Conservation (phyloP, 2,888 invertebrate species). For the Brachylomia viminalis region DNA sequence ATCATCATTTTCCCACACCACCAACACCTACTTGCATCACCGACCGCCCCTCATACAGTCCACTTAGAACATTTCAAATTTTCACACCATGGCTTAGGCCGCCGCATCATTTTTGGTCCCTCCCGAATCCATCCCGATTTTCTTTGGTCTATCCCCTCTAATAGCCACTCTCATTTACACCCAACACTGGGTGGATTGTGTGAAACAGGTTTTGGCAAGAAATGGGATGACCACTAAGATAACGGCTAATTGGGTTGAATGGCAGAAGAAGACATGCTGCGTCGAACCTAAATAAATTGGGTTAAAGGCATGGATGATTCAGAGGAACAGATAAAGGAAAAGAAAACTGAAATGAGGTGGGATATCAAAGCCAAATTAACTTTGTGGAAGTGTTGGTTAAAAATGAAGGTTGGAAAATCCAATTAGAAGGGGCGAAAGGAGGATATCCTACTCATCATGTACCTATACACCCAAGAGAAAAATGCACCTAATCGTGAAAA, state of each 20-base stretch:
- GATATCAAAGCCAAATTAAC: neutral
- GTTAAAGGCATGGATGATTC: neutral
- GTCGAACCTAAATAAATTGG: neutral
- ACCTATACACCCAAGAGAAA: neutral
- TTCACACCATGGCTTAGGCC: too few species aligned
- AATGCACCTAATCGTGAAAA: neutral
- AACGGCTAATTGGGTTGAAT: neutral
- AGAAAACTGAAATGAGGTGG: neutral
- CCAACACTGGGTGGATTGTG: neutral
- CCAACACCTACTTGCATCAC: too few species aligned
- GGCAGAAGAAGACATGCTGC: neutral
- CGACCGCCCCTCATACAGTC: too few species aligned
- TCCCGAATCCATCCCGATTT: neutral
- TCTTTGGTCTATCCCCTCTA: neutral
- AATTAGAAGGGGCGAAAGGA: neutral
- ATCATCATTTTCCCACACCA: too few species aligned
- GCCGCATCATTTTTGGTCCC: too few species aligned
- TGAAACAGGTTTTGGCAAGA: neutral
- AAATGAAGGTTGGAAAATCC: slow-evolving; percentile 4
- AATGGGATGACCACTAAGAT: too few species aligned
- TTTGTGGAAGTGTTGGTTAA: neutral
- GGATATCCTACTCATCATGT: neutral
- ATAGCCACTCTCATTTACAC: neutral
- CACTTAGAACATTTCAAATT: too few species aligned
- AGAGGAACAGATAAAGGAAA: neutral